Evolutionary conservation across 2,888 invertebrate genomes (phyloP).

Genomic region (Andrena bucephala): DNA sequence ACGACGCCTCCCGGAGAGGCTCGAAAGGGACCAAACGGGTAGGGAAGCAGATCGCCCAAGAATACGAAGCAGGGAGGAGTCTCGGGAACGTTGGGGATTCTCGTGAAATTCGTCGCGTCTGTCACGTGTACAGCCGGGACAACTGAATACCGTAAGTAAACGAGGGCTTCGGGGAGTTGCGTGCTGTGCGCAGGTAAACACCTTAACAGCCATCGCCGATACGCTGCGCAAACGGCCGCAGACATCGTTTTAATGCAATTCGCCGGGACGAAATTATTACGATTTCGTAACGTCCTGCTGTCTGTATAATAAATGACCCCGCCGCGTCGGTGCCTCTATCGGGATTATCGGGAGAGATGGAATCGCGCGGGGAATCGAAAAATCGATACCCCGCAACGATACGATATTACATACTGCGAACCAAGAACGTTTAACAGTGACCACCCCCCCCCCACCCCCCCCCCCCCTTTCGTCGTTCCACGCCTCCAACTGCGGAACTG

Average conservation of each 20-base stretch:
- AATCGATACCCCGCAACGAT: not conserved
- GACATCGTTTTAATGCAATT: not conserved
- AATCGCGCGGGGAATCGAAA: not conserved
- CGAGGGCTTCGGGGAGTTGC: not conserved
- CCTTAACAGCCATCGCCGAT: not conserved
- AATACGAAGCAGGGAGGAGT: constrained; percentile 40
- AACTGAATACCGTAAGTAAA: not conserved
- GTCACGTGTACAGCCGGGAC: not conserved
- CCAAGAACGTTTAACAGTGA: not conserved
- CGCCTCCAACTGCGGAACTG: not conserved
- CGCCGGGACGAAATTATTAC: not conserved
- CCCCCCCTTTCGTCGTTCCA: not conserved
- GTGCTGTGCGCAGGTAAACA: not conserved
- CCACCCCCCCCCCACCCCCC: no score
- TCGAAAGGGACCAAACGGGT: constrained; percentile 45
- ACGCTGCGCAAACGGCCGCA: not conserved
- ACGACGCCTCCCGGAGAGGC: constrained; percentile 58
- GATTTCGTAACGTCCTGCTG: constrained; percentile 6
- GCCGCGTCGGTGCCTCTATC: not conserved
- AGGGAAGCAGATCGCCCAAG: constrained; percentile 31
- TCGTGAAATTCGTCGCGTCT: constrained; percentile 46
- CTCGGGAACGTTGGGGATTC: constrained; percentile 17
- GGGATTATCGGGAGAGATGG: not conserved
- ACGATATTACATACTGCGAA: no score
- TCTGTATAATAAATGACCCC: constrained; percentile 1